Percentiles rank a stretch among this genome's conserved stretches.
These are phyloP conservation scores for Manis javanica DNA, from an alignment of 2,797 vertebrate genomes.

Conservation along the genomic window DNA sequence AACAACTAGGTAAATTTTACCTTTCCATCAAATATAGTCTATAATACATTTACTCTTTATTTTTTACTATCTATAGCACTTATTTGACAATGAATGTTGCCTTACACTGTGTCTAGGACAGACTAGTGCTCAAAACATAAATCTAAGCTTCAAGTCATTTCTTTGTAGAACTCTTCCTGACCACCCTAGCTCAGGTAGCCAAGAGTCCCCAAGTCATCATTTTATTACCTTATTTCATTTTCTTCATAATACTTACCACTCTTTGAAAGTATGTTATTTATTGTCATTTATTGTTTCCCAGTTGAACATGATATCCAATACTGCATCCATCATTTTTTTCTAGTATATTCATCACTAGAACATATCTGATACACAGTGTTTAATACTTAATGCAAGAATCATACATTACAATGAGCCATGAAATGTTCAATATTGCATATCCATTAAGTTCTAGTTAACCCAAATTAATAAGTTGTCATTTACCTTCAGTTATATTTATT, in stretches of 20 bases:
- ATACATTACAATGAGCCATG: neutral
- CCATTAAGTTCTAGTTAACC: neutral
- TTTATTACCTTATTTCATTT: neutral
- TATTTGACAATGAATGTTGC: neutral
- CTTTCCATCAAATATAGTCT: neutral
- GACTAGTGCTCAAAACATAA: neutral
- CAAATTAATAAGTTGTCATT: slow-evolving; percentile 16
- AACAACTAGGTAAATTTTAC: neutral
- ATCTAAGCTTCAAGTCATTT: neutral
- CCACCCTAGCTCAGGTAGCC: neutral
- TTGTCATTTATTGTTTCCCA: neutral
- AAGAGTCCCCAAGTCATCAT: neutral
- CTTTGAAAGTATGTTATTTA: neutral
- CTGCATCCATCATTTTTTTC: neutral
- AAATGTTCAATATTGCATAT: neutral
- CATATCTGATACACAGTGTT: neutral
- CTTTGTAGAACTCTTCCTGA: neutral
- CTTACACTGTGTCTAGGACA: neutral
- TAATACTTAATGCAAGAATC: neutral
- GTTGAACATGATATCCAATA: neutral
- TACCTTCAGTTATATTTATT: neutral
- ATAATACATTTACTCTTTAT: neutral
- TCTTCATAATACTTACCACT: neutral
- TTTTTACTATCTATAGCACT: neutral
- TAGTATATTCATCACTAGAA: neutral